Percentiles rank a stretch among this genome's conserved stretches.
Evolutionary conservation across 2,113 vertebrate species (phyloP).

Genomic region (Holacanthus passer): DNA sequence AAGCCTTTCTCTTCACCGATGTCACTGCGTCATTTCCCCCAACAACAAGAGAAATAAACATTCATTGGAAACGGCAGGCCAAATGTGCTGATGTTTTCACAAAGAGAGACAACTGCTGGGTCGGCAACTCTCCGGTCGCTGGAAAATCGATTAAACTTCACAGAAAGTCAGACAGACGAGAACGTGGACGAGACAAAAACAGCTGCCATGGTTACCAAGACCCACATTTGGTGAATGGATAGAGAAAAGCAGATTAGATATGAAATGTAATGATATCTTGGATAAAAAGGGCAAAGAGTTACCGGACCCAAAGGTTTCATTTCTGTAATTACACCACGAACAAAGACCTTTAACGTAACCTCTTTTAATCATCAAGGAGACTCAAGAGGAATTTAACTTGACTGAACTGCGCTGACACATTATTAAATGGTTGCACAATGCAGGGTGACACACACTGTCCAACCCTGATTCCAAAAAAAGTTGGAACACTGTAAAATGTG

Average conservation of each 20-base stretch:
- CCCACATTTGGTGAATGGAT: slow-evolving; percentile 1
- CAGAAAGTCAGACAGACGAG: slow-evolving; percentile 45
- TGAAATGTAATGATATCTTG: slow-evolving; percentile 21
- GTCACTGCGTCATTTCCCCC: slow-evolving; percentile 54
- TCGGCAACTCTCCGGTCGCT: slow-evolving; percentile 69
- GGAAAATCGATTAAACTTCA: slow-evolving; percentile 70
- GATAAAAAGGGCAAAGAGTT: slow-evolving; percentile 1
- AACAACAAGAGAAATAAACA: slow-evolving; percentile 44
- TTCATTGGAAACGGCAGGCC: slow-evolving; percentile 53
- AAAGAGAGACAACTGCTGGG: slow-evolving; percentile 68
- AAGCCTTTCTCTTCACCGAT: slow-evolving; percentile 51
- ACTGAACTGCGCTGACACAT: slow-evolving; percentile 1
- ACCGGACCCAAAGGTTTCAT: background rate
- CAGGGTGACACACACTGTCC: background rate
- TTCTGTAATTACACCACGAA: background rate
- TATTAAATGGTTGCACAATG: slow-evolving; percentile 1
- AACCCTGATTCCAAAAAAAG: too few relatives aligned
- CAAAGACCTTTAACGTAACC: background rate
- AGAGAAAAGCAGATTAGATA: slow-evolving; percentile 15
- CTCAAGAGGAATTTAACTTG: slow-evolving; percentile 4
- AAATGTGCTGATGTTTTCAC: slow-evolving; percentile 73
- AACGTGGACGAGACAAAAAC: slow-evolving; percentile 50
- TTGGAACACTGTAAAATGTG: too few relatives aligned
- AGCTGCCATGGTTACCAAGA: slow-evolving; percentile 66
- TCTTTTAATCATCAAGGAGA: slow-evolving; percentile 2